phyloP scores from a whole-genome alignment of 2,113 vertebrate species.

The Neolamprologus fasciatus region DNA sequence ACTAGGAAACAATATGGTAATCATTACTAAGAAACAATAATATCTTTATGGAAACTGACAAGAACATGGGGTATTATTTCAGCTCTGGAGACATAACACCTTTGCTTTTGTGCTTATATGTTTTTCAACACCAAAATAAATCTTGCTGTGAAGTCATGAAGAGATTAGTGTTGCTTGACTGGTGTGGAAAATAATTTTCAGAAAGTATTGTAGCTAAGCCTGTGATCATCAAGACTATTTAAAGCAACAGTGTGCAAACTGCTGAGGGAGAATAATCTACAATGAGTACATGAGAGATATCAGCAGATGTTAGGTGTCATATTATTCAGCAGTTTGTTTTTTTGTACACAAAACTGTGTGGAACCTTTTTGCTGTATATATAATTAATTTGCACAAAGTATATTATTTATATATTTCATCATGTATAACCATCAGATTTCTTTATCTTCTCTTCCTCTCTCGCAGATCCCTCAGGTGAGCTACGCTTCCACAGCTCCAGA shows the following conservation, averaged over 20 bases:
- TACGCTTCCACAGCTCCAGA: slow-evolving; percentile 93
- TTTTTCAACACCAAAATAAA: neutral
- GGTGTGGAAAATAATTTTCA: slow-evolving; percentile 12
- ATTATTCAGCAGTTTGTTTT: neutral
- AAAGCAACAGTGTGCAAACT: slow-evolving; percentile 2
- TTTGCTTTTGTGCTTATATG: neutral
- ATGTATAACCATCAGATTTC: neutral
- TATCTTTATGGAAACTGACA: neutral
- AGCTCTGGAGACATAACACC: neutral
- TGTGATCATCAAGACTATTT: slow-evolving; percentile 30
- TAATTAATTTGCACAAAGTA: neutral
- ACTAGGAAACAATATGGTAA: neutral
- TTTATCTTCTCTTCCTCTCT: neutral
- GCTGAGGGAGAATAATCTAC: neutral
- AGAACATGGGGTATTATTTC: neutral
- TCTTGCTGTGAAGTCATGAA: slow-evolving; percentile 3
- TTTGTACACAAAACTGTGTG: neutral
- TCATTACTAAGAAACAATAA: neutral
- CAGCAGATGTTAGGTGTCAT: slow-evolving; percentile 28
- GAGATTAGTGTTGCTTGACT: slow-evolving; percentile 27
- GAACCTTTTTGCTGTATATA: neutral
- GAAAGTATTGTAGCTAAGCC: neutral
- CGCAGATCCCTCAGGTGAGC: slow-evolving; percentile 94
- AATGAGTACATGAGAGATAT: neutral
- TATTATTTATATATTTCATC: neutral